phyloP scores from a whole-genome alignment of 2,113 vertebrate genomes.

The Neolamprologus ventralis region DNA sequence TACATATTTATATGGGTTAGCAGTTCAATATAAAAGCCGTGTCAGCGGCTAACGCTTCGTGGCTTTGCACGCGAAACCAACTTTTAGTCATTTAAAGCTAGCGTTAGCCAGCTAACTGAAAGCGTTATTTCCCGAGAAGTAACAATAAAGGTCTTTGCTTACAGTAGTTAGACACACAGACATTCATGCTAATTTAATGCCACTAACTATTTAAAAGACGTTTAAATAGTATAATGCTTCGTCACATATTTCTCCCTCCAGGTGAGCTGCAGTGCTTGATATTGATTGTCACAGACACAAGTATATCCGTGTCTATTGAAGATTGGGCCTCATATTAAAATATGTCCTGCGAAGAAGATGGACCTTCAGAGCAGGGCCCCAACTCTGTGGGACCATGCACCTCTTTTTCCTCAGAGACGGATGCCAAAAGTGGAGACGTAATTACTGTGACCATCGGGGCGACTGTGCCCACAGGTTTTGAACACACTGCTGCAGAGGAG shows the following conservation, averaged over 20 bases:
- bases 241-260: background rate
- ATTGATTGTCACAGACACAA: background rate
- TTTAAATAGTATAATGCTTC: background rate
- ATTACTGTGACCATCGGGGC: slow-evolving; percentile 80
- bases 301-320: background rate
- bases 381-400: background rate
- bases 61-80: background rate
- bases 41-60: background rate
- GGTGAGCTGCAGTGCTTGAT: background rate
- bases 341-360: slow-evolving; percentile 40
- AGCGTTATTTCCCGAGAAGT: fast-evolving
- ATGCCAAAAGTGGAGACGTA: background rate
- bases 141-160: background rate
- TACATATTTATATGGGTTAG: background rate
- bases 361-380: background rate
- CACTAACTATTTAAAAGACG: background rate
- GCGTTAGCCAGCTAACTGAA: slow-evolving; percentile 21
- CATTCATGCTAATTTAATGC: background rate
- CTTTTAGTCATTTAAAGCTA: slow-evolving; percentile 27
- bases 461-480: slow-evolving; percentile 94
- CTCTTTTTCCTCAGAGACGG: background rate
- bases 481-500: slow-evolving; percentile 87
- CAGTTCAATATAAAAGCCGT: background rate
- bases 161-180: background rate
- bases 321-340: background rate